Evolutionary conservation across 1,140 invertebrate genomes (phyloP).

Genomic region (Mamestra configurata): DNA sequence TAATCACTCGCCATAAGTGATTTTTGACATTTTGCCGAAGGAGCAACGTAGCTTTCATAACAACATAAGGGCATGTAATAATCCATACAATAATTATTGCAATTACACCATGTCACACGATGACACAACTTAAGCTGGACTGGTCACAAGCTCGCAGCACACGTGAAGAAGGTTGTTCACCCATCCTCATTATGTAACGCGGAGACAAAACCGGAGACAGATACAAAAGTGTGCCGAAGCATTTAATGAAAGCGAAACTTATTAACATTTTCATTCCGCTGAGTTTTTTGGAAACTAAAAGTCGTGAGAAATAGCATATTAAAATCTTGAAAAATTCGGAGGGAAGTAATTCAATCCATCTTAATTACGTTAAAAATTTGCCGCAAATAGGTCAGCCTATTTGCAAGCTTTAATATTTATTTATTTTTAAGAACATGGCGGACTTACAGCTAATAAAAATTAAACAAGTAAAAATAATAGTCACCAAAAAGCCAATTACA

Average conservation of each 20-base stretch:
- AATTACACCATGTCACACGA: not conserved
- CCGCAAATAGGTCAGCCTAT: no score
- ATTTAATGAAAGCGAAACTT: conserved; percentile 5
- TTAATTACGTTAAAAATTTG: no score
- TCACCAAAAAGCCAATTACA: no score
- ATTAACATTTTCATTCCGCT: not conserved
- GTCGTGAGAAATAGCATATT: not conserved
- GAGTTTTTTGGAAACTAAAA: not conserved
- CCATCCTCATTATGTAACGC: not conserved
- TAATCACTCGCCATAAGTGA: not conserved
- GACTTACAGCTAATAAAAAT: no score
- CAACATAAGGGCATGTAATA: not conserved
- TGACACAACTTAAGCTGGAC: not conserved
- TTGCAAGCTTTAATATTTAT: no score
- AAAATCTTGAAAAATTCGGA: not conserved
- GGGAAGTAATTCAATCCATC: no score
- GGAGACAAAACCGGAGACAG: conserved; percentile 9
- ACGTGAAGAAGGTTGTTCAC: conserved; percentile 16
- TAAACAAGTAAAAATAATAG: no score
- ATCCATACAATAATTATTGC: not conserved
- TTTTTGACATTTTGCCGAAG: not conserved
- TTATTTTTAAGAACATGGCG: no score
- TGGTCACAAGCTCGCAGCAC: not conserved
- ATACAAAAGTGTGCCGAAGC: not conserved
- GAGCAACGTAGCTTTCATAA: not conserved